These are phyloP conservation scores for Gephyroberyx darwinii DNA, from an alignment of 2,797 vertebrate genomes.

Conservation along the genomic window DNA sequence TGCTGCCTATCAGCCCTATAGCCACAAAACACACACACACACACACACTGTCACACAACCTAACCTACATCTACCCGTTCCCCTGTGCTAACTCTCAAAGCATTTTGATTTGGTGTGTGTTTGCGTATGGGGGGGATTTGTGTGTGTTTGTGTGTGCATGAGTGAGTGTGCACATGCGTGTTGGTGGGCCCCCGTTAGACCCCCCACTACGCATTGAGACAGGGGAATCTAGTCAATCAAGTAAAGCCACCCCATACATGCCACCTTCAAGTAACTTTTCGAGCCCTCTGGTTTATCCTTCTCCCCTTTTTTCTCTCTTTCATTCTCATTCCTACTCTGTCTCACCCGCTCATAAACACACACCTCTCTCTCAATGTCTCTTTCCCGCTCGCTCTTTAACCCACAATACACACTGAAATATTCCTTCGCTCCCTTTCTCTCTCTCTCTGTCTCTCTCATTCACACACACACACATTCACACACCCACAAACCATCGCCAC, in stretches of 20 bases:
- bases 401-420: slow-evolving; percentile 43
- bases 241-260: slow-evolving; percentile 14
- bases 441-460: slow-evolving; percentile 35
- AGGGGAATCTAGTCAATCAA: slow-evolving; percentile 45
- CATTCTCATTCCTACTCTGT: not conserved
- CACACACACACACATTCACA: slow-evolving; percentile 53
- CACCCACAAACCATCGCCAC: slow-evolving; percentile 67
- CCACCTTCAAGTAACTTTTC: not conserved
- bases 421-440: slow-evolving; percentile 39
- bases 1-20: slow-evolving; percentile 53
- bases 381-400: slow-evolving; percentile 53
- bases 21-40: slow-evolving; percentile 61
- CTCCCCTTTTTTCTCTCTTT: not conserved
- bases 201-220: slow-evolving; percentile 56
- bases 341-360: no score
- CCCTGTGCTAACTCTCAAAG: slow-evolving; percentile 32
- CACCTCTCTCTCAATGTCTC: slow-evolving; percentile 3
- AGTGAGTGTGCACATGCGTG: slow-evolving; percentile 20
- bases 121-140: not conserved
- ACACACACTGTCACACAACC: slow-evolving; percentile 48
- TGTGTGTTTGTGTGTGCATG: slow-evolving; percentile 1
- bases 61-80: slow-evolving; percentile 42
- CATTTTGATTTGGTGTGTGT: not conserved
- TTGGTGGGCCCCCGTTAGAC: slow-evolving; percentile 40
- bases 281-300: not conserved